A percentile compares a stretch with the other conserved stretches of the same genome.
Evolutionary conservation across 2,888 invertebrate genomes (phyloP).

Genomic region (Drosophila buzzatii): DNA sequence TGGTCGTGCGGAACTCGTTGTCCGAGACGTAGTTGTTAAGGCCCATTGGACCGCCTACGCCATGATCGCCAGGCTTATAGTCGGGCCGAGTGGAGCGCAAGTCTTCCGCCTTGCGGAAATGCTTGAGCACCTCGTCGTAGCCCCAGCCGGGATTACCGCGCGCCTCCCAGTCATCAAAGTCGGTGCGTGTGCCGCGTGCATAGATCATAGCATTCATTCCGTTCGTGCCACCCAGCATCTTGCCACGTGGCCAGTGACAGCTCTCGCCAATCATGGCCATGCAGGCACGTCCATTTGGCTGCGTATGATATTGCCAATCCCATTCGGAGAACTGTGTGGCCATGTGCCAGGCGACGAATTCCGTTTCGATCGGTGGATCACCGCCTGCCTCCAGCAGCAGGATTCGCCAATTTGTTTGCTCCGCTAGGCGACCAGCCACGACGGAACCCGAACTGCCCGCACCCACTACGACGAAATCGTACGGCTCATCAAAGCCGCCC

Average conservation of each 20-base stretch:
- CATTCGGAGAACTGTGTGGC: conserved; percentile 83
- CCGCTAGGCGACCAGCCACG: conserved; percentile 89
- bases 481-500: conserved; percentile 72
- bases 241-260: conserved; percentile 88
- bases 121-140: conserved; percentile 91
- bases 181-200: conserved; percentile 88
- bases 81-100: conserved; percentile 86
- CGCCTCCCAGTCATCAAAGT: conserved; percentile 89
- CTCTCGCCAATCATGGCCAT: conserved; percentile 83
- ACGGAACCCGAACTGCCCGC: conserved; percentile 88
- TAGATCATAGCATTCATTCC: conserved; percentile 89
- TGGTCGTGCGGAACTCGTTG: conserved; percentile 89
- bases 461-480: conserved; percentile 88
- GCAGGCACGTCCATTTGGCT: conserved; percentile 83
- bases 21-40: conserved; percentile 89
- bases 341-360: conserved; percentile 84
- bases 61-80: conserved; percentile 86
- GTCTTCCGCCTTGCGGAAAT: conserved; percentile 92
- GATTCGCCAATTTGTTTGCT: conserved; percentile 91
- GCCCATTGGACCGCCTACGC: conserved; percentile 87
- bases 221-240: conserved; percentile 89
- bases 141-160: conserved; percentile 90
- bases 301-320: conserved; percentile 84
- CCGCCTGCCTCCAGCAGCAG: conserved; percentile 93
- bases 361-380: conserved; percentile 87